phyloP scores from a whole-genome alignment of 1,140 invertebrate species.

The Drosophila kanapiae region DNA sequence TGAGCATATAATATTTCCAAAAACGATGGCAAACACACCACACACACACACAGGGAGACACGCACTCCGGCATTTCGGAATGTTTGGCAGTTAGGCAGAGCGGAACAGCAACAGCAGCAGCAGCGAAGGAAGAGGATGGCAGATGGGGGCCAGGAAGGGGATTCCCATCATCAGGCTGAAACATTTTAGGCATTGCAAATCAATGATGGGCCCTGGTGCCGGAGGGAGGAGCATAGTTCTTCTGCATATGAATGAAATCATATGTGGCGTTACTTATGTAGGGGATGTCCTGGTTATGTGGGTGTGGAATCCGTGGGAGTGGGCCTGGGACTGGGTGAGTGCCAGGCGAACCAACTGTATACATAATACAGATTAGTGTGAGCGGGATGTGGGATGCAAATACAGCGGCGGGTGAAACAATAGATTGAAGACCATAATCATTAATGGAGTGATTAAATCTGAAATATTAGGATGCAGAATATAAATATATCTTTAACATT shows the following conservation, averaged over 20 bases:
- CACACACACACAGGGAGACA: conserved; percentile 28
- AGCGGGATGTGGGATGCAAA: conserved; percentile 29
- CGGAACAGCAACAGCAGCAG: conserved; percentile 70
- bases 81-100: conserved; percentile 78
- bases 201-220: conserved; percentile 55
- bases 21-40: conserved; percentile 79
- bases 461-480: not conserved
- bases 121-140: not conserved
- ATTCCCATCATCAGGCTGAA: conserved; percentile 67
- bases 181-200: conserved; percentile 78
- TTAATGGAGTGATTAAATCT: not conserved
- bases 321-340: conserved; percentile 22
- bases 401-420: conserved; percentile 16
- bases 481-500: too few species aligned
- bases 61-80: conserved; percentile 49
- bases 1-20: conserved; percentile 85
- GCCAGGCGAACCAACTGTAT: conserved; percentile 81
- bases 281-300: conserved; percentile 28
- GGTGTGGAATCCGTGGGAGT: conserved; percentile 4
- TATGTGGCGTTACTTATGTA: conserved; percentile 56
- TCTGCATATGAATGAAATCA: conserved; percentile 77
- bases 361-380: conserved; percentile 78
- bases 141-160: conserved; percentile 3
- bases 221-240: conserved; percentile 59
- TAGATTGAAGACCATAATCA: not conserved